A percentile compares a stretch with the other conserved stretches of the same genome.
phyloP scores from a whole-genome alignment of 2,888 invertebrate genomes.

The Cephus spinipes region DNA sequence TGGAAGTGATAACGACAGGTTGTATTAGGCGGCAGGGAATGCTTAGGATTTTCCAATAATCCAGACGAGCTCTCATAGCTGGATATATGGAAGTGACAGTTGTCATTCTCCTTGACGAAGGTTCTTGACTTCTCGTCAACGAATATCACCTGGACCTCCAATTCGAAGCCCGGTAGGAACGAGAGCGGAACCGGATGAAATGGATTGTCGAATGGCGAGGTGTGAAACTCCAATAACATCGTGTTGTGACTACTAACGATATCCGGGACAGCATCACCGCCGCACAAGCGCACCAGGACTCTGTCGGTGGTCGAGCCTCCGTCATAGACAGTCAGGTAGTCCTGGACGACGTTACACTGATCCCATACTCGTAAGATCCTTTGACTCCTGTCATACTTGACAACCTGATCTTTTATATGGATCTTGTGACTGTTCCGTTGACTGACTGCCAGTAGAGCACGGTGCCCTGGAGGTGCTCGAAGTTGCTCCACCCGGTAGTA shows the following conservation, averaged over 20 bases:
- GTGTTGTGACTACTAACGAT: conserved; percentile 82
- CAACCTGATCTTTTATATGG: conserved; percentile 82
- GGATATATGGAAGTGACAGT: conserved; percentile 82
- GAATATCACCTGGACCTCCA: conserved; percentile 82
- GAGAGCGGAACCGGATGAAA: conserved; percentile 84
- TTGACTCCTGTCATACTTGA: conserved; percentile 81
- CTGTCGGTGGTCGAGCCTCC: conserved; percentile 79
- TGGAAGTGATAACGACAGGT: conserved; percentile 85
- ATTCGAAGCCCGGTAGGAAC: conserved; percentile 83
- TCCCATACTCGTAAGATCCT: conserved; percentile 84
- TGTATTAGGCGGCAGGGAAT: conserved; percentile 84
- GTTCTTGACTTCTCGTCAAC: conserved; percentile 82
- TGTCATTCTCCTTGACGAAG: conserved; percentile 79
- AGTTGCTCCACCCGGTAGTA: conserved; percentile 79
- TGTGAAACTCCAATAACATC: conserved; percentile 84
- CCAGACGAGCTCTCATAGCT: conserved; percentile 82
- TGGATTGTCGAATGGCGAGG: conserved; percentile 84
- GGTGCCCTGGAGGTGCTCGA: conserved; percentile 75
- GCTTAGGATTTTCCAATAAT: conserved; percentile 79
- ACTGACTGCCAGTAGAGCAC: conserved; percentile 80
- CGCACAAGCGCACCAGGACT: conserved; percentile 82
- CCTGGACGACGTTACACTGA: conserved; percentile 85
- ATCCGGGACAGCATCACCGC: conserved; percentile 84
- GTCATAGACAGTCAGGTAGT: conserved; percentile 85
- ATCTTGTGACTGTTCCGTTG: conserved; percentile 84